These are phyloP conservation scores for Monoplex corrugatus DNA, from an alignment of 2,888 invertebrate species.

Conservation along the genomic window DNA sequence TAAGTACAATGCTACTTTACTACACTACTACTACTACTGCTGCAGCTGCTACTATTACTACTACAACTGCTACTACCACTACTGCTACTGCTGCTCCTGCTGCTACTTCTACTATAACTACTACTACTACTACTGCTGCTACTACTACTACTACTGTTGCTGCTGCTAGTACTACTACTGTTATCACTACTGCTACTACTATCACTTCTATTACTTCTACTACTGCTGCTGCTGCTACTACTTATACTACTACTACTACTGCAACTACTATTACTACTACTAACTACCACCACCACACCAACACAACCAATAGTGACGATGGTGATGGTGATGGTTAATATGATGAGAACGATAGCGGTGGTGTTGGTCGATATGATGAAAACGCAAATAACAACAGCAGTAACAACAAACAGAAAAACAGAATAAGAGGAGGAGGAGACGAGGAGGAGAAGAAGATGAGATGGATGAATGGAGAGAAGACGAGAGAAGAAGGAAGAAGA, in stretches of 20 bases:
- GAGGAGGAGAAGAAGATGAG: background rate
- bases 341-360: too few species aligned
- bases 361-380: too few species aligned
- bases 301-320: too few species aligned
- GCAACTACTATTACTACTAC: background rate
- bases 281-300: background rate
- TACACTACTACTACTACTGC: background rate
- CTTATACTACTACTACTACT: conserved; percentile 16
- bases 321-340: too few species aligned
- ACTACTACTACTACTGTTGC: background rate
- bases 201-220: background rate
- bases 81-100: background rate
- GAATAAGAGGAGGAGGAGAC: background rate
- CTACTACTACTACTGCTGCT: conserved; percentile 22
- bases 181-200: background rate
- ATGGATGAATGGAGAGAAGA: background rate
- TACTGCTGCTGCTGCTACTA: background rate
- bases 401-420: background rate
- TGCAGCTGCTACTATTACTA: background rate
- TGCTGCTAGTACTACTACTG: background rate
- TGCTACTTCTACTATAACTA: background rate
- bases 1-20: too few species aligned
- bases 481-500: background rate
- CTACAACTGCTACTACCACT: background rate
- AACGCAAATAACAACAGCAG: too few species aligned